These are phyloP conservation scores for Gordius sp. DNA, from an alignment of 2,888 invertebrate species.

Conservation along the genomic window DNA sequence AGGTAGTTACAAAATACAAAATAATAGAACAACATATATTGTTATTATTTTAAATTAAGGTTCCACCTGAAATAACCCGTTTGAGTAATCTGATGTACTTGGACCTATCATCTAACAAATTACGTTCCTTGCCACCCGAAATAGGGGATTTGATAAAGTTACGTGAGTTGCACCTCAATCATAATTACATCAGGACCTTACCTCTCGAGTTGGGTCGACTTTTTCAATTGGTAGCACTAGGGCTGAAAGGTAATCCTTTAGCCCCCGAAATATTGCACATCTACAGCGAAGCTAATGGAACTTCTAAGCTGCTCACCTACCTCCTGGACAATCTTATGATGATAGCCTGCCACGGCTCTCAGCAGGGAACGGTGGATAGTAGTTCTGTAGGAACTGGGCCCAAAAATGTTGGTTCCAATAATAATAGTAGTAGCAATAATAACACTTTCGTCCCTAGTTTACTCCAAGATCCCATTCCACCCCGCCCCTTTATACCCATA, in stretches of 20 bases:
- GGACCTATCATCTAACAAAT: slow-evolving; percentile 75
- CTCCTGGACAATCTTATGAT: slow-evolving; percentile 78
- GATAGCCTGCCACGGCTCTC: background rate
- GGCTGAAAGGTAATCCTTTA: slow-evolving; percentile 62
- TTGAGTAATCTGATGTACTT: slow-evolving; percentile 56
- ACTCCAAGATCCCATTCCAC: slow-evolving; percentile 30
- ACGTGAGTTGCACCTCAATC: slow-evolving; percentile 69
- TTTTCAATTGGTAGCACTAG: slow-evolving; percentile 73
- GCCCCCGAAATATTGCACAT: slow-evolving; percentile 66
- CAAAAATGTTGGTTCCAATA: too few relatives aligned
- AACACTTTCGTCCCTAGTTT: background rate
- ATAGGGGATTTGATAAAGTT: slow-evolving; percentile 81
- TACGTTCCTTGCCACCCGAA: slow-evolving; percentile 73
- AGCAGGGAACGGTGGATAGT: too few relatives aligned
- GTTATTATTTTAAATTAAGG: slow-evolving; percentile 30
- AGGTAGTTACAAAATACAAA: background rate
- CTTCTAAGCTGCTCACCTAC: slow-evolving; percentile 66
- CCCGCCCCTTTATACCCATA: too few relatives aligned
- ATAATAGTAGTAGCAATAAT: background rate
- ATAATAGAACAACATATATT: background rate
- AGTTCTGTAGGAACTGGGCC: too few relatives aligned
- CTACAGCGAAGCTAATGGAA: slow-evolving; percentile 73
- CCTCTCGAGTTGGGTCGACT: slow-evolving; percentile 90
- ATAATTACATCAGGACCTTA: slow-evolving; percentile 68
- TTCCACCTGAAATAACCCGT: slow-evolving; percentile 65